phyloP scores from a whole-genome alignment of 2,113 vertebrate genomes.

The Crotalus helleri region DNA sequence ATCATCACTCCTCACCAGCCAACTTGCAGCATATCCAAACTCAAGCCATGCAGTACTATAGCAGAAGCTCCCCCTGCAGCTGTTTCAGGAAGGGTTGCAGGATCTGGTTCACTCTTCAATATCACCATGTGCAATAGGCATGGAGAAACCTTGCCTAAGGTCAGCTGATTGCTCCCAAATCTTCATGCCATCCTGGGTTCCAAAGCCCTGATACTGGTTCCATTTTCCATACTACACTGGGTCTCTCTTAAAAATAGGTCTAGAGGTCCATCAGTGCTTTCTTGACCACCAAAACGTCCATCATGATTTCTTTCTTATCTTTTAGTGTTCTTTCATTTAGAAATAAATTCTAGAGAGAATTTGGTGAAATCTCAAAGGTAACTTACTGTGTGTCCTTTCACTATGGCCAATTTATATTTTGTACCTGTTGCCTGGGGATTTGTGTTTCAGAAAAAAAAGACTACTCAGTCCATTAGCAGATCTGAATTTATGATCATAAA shows the following conservation, averaged over 20 bases:
- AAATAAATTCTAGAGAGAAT: neutral
- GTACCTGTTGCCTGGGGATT: constrained; percentile 65
- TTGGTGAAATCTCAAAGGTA: neutral
- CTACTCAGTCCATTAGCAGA: constrained; percentile 73
- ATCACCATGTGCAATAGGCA: neutral
- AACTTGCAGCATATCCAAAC: neutral
- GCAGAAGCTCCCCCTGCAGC: neutral
- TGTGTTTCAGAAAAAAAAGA: constrained; percentile 63
- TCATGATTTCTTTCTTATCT: neutral
- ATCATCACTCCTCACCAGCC: neutral
- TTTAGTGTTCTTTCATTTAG: neutral
- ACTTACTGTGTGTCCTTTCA: constrained; percentile 27
- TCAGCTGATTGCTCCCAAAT: neutral
- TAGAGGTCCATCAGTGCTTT: neutral
- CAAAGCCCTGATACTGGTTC: neutral
- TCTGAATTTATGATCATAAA: constrained; percentile 80
- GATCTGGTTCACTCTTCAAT: neutral
- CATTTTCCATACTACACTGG: neutral
- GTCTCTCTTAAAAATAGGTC: neutral
- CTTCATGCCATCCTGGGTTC: neutral
- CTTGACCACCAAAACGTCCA: neutral
- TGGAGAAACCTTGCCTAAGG: neutral
- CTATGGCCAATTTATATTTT: constrained; percentile 69
- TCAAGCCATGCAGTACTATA: neutral
- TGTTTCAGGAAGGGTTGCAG: neutral